Base-by-base conservation (phyloP, 2,888 invertebrate species). In the Drosophila macrospina region DNA sequence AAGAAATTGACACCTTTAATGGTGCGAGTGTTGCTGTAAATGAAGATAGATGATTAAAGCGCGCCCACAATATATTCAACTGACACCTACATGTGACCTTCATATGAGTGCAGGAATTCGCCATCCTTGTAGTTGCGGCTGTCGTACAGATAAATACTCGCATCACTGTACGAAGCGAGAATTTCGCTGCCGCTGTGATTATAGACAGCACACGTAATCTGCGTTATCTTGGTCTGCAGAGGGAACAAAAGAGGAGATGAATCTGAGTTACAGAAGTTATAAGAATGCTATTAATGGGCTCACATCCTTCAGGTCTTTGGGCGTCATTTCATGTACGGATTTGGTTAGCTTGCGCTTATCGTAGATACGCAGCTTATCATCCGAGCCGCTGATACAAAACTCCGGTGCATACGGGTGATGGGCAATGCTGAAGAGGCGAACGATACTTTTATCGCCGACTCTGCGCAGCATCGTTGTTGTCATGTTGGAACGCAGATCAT, bases 1-100 rank as follows among this genome's bases (percentile, higher is more conserved):
- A 97, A 98, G 93, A 97, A 99, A 86, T 97, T 96, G 0, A 98
- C 98, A 0, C 98, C 97, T 92, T 98, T 98, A 66, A 98, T 95
- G 5, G 96, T 96, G 39, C 95, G 95, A 69, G 94, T 94, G 90
- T 96, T 96, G 42, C 95, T 74, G 41, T 48, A 16, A 34, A 28
- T 8, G 10, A 5, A 37, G 10, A 5, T 30, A 37, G 24, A 24
- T 13, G 7, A 8, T 39, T 26, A 24, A 32, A 5, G 6, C 28
- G 1, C 0, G n/a, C 1, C n/a, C n/a, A 8, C 0, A 30, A 20
- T 0, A 0, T 1, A 15, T 16, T 3, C 0, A 0, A 1, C 0
- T 2, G 28, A 3, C 2, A 32, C 88, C 82, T 89, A 92, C 92
- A 88, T 93, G 90, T 96, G 96, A 0, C 96, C 96, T 67, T 92